A percentile compares a stretch with the other conserved stretches of the same genome.
Conservation (phyloP, 2,113 vertebrate genomes). For the Ptilonorhynchus violaceus region DNA sequence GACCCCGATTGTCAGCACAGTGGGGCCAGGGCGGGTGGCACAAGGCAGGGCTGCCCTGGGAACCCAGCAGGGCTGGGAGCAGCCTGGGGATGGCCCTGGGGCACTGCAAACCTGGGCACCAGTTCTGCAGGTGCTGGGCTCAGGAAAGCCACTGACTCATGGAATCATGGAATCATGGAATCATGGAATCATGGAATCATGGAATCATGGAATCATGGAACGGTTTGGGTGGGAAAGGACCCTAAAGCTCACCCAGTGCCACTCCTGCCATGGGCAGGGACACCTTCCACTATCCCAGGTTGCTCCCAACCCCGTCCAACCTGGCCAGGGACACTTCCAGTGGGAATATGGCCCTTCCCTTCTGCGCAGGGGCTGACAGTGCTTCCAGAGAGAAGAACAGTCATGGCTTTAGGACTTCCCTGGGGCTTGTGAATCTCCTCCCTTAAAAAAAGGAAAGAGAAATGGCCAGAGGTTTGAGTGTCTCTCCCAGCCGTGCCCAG, state of each 20-base stretch:
- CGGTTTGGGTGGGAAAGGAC: not conserved
- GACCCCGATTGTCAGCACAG: fast-evolving
- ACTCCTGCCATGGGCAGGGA: not conserved
- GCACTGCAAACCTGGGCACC: not conserved
- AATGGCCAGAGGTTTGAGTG: not conserved
- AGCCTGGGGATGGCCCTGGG: not conserved
- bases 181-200: not conserved
- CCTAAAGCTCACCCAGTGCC: not conserved
- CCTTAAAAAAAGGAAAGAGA: not conserved
- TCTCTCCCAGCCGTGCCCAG: not conserved
- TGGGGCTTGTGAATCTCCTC: not conserved
- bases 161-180: not conserved
- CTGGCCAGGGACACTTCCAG: not conserved
- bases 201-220: not conserved
- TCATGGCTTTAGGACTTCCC: not conserved
- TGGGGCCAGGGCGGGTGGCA: not conserved
- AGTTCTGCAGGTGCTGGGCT: not conserved
- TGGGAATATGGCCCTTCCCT: not conserved
- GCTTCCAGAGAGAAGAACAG: not conserved
- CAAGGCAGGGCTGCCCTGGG: not conserved
- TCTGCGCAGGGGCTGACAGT: no score
- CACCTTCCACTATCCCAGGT: not conserved
- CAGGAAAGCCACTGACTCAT: not conserved
- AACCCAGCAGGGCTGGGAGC: not conserved
- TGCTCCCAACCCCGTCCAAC: not conserved